phyloP scores from a whole-genome alignment of 2,113 vertebrate genomes.

The Sylvilagus bachmani region DNA sequence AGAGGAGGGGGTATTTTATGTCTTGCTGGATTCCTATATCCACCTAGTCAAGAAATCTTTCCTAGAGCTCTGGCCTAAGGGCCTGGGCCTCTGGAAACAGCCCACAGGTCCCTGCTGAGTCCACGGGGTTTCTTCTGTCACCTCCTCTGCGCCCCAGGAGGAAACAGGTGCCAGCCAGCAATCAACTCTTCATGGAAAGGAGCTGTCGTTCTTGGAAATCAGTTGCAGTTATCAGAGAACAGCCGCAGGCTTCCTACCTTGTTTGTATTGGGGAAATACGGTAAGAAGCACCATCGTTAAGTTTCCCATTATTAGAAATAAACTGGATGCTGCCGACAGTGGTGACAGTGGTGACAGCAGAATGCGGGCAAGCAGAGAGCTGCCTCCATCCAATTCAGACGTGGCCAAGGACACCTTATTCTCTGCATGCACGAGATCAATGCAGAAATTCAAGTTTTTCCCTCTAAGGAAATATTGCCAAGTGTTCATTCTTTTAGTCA shows the following conservation, averaged over 20 bases:
- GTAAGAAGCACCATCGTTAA: not conserved
- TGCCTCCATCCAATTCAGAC: not conserved
- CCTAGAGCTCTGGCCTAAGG: too few species aligned
- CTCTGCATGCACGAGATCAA: not conserved
- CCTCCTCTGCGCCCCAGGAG: fast-evolving
- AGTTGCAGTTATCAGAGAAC: not conserved
- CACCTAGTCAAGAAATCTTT: not conserved
- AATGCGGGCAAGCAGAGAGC: not conserved
- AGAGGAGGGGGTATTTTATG: not conserved
- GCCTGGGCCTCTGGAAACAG: not conserved
- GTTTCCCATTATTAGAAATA: not conserved
- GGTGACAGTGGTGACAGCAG: not conserved
- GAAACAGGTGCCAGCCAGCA: not conserved
- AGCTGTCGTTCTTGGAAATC: not conserved
- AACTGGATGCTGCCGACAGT: not conserved
- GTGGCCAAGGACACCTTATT: not conserved
- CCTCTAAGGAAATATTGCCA: not conserved
- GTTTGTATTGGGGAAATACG: not conserved
- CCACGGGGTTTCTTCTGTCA: not conserved
- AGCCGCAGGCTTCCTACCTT: not conserved
- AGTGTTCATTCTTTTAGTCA: not conserved
- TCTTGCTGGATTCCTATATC: not conserved
- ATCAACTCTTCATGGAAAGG: not conserved
- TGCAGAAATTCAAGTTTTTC: not conserved
- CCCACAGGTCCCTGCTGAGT: fast-evolving